phyloP scores from a whole-genome alignment of 2,113 vertebrate species.

The Oncorhynchus clarkii region DNA sequence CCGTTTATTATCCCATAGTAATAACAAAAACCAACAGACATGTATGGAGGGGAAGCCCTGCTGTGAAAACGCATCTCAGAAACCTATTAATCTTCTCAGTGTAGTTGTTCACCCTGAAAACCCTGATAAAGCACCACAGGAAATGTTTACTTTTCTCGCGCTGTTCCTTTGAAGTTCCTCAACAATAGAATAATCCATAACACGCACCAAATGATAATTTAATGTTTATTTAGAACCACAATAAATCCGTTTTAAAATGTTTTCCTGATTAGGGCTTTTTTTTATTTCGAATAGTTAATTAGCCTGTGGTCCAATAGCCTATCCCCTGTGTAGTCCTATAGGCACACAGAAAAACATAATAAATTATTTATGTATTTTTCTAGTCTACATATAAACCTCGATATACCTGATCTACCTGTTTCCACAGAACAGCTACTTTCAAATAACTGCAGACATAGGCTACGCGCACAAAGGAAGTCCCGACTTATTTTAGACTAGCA shows the following conservation, averaged over 20 bases:
- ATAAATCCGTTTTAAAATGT: no score
- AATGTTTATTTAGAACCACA: constrained; percentile 11
- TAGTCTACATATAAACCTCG: no score
- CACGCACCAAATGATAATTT: constrained; percentile 15
- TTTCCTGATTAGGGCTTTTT: no score
- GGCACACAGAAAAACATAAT: no score
- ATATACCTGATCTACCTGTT: no score
- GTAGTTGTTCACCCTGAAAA: constrained; percentile 73
- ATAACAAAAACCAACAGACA: constrained; percentile 74
- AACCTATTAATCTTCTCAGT: constrained; percentile 72
- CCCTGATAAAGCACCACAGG: constrained; percentile 73
- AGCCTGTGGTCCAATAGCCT: background rate
- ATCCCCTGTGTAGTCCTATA: no score
- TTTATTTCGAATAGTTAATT: no score
- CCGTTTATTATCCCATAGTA: constrained; percentile 58
- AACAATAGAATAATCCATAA: constrained; percentile 35
- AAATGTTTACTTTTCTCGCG: constrained; percentile 73
- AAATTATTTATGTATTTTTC: no score
- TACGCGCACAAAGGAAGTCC: no score
- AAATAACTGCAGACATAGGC: no score
- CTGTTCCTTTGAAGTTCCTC: constrained; percentile 57
- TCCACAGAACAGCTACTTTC: no score
- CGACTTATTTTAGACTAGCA: background rate
- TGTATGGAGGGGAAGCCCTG: constrained; percentile 61
- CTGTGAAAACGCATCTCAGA: constrained; percentile 68